Evolutionary conservation across 2,888 invertebrate species (phyloP).

Genomic region (Melieria crassipennis): DNA sequence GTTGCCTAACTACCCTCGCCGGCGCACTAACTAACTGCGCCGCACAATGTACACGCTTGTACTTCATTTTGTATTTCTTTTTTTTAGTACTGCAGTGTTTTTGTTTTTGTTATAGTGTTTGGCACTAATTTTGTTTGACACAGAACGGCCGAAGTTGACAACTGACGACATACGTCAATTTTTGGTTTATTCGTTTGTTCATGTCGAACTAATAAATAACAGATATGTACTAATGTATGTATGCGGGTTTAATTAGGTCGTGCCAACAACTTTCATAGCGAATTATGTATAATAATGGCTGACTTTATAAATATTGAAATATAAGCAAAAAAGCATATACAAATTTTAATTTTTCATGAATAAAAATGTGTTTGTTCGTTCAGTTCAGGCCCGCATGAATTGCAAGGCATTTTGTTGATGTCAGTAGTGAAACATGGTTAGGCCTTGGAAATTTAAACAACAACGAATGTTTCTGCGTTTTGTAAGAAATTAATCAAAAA

Average conservation of each 20-base stretch:
- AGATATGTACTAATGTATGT: not conserved
- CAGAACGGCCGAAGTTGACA: conserved; percentile 54
- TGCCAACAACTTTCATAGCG: too few relatives aligned
- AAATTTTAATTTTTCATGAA: too few relatives aligned
- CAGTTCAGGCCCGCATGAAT: too few relatives aligned
- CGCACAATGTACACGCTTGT: not conserved
- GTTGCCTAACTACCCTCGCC: conserved; percentile 8
- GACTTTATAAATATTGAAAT: too few relatives aligned
- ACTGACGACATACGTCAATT: conserved; percentile 50
- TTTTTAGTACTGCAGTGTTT: conserved; percentile 2
- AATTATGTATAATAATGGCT: too few relatives aligned
- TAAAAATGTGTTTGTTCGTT: too few relatives aligned
- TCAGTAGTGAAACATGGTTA: too few relatives aligned
- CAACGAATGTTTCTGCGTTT: too few relatives aligned
- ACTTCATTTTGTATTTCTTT: not conserved
- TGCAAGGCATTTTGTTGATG: too few relatives aligned
- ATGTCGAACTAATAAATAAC: not conserved
- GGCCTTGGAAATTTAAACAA: too few relatives aligned
- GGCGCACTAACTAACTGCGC: conserved; percentile 7
- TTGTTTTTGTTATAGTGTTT: conserved; percentile 24
- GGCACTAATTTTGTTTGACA: conserved; percentile 53
- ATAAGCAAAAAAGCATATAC: too few relatives aligned
- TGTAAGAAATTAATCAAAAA: too few relatives aligned
- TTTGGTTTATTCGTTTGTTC: conserved; percentile 14
- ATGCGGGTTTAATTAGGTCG: not conserved